Base-by-base conservation (phyloP, 2,888 invertebrate species). In the Rhingia campestris region DNA sequence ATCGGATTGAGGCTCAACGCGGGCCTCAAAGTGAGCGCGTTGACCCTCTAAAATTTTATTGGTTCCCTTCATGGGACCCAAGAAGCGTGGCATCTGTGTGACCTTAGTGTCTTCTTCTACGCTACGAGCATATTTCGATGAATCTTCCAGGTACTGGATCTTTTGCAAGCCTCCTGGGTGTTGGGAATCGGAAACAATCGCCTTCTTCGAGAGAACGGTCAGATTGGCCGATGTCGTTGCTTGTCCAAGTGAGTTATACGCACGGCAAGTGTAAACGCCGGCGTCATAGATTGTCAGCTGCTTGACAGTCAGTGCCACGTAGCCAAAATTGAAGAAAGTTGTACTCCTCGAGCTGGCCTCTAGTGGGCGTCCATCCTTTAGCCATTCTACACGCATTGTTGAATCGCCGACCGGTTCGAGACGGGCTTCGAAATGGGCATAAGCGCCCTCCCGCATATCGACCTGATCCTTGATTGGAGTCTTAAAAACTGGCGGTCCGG, bases 1-100 rank as follows among this genome's bases (percentile, higher is more conserved):
- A 92, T 99, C 99, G 89, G 96, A 97, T 91, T 98, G 96, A 0
- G 99, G 99, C 89, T 98, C 97, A 58, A 99, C 96, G 86, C 98
- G 95, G 4, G 96, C 97, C 92, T 98, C 98, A 89, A 98, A 97
- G 89, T 98, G 98, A 86, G 98, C 97, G 58, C 97, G 94, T 92
- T 98, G 98, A 0, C 97, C 97, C 92, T 98, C 98, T 30, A 97
- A 94, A 88, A 98, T 97, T 90, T 96, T 97, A 88, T 96, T 97
- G n/a, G 97, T 97, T 58, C 97, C 97, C 91, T 97, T 97, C 70
- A 98, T 92, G 76, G 96, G 97, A 86, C 97, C 97, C 88, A 97
- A 93, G 92, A 98, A 98, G 88, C 96, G 94, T 47, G 98, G 98
- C 87, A 96, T 95, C 89, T 96, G 96, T 3, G 94, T 96, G 3